Conservation (phyloP, 2,113 vertebrate genomes). For the Hemiscyllium ocellatum region DNA sequence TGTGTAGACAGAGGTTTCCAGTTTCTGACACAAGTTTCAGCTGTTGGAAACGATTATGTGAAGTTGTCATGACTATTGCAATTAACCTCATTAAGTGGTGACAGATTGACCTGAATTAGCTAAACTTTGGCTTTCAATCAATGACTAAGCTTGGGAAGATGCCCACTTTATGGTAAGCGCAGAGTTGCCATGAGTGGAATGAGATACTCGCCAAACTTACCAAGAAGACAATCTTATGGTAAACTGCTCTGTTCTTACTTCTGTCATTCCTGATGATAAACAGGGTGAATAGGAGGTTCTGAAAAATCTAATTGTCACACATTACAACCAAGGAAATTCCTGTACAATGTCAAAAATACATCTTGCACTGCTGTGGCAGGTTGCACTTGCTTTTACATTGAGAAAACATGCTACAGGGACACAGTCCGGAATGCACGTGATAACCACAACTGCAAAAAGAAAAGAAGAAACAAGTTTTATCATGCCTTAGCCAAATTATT, state of each 20-base stretch:
- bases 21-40: slow-evolving; percentile 9
- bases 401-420: background rate
- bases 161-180: background rate
- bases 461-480: background rate
- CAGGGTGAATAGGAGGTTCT: background rate
- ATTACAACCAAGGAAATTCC: background rate
- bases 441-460: background rate
- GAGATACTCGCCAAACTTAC: background rate
- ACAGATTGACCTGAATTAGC: background rate
- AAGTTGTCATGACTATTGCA: background rate
- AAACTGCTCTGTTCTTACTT: background rate
- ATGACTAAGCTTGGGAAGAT: background rate
- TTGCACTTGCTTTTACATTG: background rate
- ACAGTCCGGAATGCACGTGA: background rate
- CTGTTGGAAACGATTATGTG: background rate
- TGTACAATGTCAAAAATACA: background rate
- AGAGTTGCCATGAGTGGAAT: background rate
- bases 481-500: background rate
- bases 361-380: background rate
- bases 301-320: background rate
- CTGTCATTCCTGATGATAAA: background rate
- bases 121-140: background rate
- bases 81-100: background rate
- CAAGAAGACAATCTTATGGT: background rate
- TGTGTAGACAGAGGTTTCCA: background rate